Base-by-base conservation (phyloP, 2,113 vertebrate genomes). In the Ascaphus truei region DNA sequence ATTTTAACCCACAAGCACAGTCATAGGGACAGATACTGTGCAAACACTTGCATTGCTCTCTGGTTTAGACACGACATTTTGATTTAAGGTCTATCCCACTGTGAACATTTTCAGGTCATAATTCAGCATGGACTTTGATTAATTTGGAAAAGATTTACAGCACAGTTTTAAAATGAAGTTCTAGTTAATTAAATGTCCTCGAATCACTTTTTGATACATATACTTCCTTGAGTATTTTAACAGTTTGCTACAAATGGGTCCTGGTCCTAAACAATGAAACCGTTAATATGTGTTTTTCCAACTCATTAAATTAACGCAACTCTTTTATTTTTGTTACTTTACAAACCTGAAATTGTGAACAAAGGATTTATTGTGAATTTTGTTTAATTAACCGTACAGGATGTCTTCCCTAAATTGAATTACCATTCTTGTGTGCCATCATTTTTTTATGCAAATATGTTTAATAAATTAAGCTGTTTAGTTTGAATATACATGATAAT, bases 391-490 rank as follows among this genome's bases (percentile, higher is more conserved):
- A 5, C 4, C n/a, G 20, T 45, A 45, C 67, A 57, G 45, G 61
- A 77, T 74, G 29, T 23, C 57, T 77, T 72, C 62, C 39, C 53
- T 75, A 74, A 76, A 68, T 7, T 66, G 12, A 3, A 33, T 63
- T n/a, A n/a, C n/a, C n/a, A n/a, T n/a, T n/a, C n/a, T n/a, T n/a
- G 20, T 72, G 52, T 60, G 36, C 34, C 0, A 9, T 75, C 68
- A 81, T 79, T 81, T n/a, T 80, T 74, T 65, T 79, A 82, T 83
- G 82, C 76, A 78, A 79, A 84, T 82, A 25, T 73, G 75, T 72
- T 75, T 77, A 82, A 82, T 83, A 81, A 85, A 85, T 82, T 83
- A 83, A 77, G 72, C 66, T 74, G 72, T 72, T 78, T 77, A 77
- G 29, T 63, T 62, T 77, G 81, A 72, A 84, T 83, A 72, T 77